Conservation (phyloP, 1,140 invertebrate genomes). For the Trichogramma pretiosum region DNA sequence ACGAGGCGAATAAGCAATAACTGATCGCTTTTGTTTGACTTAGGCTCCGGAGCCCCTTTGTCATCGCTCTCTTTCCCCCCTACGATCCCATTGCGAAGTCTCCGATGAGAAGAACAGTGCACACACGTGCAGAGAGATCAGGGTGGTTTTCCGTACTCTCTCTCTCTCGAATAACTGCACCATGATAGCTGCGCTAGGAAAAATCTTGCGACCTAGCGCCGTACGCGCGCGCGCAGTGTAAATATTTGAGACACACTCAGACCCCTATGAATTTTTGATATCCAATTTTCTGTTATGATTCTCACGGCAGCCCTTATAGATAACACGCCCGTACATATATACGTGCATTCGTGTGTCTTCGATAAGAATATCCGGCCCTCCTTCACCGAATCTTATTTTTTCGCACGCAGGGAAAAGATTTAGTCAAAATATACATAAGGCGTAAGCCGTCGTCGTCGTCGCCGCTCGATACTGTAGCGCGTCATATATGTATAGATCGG, state of each 20-base stretch:
- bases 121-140: no score
- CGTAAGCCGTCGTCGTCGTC: not conserved
- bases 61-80: not conserved
- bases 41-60: no score
- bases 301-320: no score
- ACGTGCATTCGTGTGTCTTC: no score
- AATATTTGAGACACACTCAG: constrained; percentile 37
- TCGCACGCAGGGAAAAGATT: no score
- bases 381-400: no score
- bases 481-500: not conserved
- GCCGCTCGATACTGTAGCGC: not conserved
- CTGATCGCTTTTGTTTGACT: not conserved
- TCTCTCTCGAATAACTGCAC: no score
- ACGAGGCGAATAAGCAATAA: not conserved
- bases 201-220: not conserved
- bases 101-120: no score
- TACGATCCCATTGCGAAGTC: no score
- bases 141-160: not conserved
- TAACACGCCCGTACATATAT: no score
- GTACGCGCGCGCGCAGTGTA: constrained; percentile 13
- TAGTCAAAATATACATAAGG: no score
- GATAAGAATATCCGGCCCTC: no score
- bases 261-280: constrained; percentile 35
- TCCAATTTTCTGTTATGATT: constrained; percentile 30
- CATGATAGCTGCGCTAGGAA: not conserved